These are phyloP conservation scores for Copidosoma floridanum DNA, from an alignment of 1,140 invertebrate species.

Conservation along the genomic window DNA sequence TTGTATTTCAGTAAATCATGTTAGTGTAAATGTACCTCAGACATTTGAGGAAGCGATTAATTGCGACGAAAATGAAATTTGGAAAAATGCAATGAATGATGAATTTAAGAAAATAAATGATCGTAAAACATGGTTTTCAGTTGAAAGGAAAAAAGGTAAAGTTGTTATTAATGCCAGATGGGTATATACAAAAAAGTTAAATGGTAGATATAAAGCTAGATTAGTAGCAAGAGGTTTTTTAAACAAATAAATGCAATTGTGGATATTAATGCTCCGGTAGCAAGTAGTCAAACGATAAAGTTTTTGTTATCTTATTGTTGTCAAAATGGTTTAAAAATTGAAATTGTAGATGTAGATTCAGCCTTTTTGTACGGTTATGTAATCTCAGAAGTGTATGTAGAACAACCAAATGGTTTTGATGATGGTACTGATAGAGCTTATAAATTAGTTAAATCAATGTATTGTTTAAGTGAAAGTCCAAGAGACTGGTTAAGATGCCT, in stretches of 20 bases:
- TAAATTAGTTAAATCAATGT: neutral
- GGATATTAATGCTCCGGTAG: neutral
- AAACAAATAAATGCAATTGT: neutral
- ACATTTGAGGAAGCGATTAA: neutral
- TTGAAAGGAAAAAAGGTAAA: neutral
- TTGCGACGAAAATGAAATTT: neutral
- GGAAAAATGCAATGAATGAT: neutral
- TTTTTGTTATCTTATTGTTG: neutral
- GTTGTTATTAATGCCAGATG: neutral
- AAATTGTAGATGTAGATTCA: neutral
- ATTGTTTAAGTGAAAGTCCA: neutral
- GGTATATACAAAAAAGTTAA: neutral
- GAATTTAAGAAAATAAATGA: neutral
- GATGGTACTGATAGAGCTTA: neutral
- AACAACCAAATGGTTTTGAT: neutral
- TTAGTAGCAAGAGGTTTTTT: neutral
- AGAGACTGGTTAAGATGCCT: conserved; percentile 1
- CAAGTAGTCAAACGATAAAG: neutral
- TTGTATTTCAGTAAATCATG: neutral
- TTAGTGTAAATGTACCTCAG: neutral
- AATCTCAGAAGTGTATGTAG: neutral
- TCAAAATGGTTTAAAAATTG: neutral
- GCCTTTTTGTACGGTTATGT: neutral
- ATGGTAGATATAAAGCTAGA: neutral
- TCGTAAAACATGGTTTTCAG: neutral